Conservation (phyloP, 2,113 vertebrate species). For the Oxyruncus cristatus region DNA sequence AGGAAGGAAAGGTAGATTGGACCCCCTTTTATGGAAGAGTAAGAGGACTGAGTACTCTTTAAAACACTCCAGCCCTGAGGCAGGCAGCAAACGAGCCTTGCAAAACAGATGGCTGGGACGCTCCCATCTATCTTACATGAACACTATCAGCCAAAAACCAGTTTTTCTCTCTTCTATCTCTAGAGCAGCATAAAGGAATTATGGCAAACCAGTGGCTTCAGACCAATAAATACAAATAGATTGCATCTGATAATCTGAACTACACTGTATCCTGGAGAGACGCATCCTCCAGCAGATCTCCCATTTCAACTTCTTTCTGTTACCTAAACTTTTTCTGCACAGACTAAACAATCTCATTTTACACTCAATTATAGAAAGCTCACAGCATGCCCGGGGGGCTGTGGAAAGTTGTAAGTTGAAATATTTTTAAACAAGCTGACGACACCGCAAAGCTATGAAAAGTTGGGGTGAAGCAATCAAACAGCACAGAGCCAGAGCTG, state of each 20-base stretch:
- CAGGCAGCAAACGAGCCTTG: not conserved
- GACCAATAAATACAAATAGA: not conserved
- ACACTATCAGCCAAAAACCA: not conserved
- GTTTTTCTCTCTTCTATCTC: not conserved
- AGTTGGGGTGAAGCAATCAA: conserved; percentile 41
- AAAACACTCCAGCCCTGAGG: not conserved
- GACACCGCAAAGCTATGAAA: conserved; percentile 30
- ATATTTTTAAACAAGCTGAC: conserved; percentile 54
- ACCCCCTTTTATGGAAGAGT: not conserved
- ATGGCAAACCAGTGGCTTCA: not conserved
- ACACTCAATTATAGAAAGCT: conserved; percentile 34
- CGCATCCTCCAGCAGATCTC: not conserved
- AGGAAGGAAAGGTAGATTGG: not conserved
- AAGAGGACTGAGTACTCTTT: not conserved
- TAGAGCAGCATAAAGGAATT: not conserved
- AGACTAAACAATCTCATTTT: conserved; percentile 59
- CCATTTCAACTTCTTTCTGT: not conserved
- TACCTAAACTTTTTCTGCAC: not conserved
- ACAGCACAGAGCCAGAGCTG: conserved; percentile 24
- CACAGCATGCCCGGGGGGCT: not conserved
- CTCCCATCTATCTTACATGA: not conserved
- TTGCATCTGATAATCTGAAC: not conserved
- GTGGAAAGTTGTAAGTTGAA: conserved; percentile 31
- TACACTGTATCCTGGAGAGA: not conserved
- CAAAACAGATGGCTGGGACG: not conserved